Evolutionary conservation across 2,113 vertebrate species (phyloP), one percentile per base, ranked within the genome.

Genomic region (Anolis carolinensis): DNA sequence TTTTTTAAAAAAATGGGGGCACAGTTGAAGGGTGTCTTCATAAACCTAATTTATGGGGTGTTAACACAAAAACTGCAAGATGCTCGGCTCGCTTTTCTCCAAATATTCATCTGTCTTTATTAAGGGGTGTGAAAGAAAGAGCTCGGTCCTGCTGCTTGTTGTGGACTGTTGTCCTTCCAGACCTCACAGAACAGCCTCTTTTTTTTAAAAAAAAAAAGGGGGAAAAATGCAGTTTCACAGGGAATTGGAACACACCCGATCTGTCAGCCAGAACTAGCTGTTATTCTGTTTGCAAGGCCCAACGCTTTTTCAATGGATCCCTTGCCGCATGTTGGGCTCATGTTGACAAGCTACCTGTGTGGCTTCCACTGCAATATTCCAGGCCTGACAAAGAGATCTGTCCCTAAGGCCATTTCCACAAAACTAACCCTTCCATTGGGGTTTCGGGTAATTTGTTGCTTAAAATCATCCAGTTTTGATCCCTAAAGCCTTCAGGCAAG

Each of bases 141-240:
- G 72, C 32, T 23, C 83, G 82, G 0, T 86, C 86, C 84, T 80
- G 88, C 81, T 88, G 44, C 34, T 36, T 44, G 39, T 44, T 44
- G 39, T 44, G 39, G 71, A 55, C 79, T 59, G 67, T 34, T 25
- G 81, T 32, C 87, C 52, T 90, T 44, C 62, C 87, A 76, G 86
- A 78, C 39, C 36, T 50, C 90, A 95, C 93, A 94, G 89, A 84
- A 77, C 32, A 30, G 0, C 32, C 71, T 88, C 92, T 94, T 92
- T 90, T 59, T 59, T 59, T n/a, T n/a, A n/a, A n/a, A n/a, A n/a
- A n/a, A n/a, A n/a, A n/a, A n/a, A n/a, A 18, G 13, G 2, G 14
- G 14, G 1, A 18, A 18, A 16, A 16, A 59, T 59, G 87, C 91
- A 89, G 30, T 32, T 32, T 77, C 90, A 75, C 91, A 89, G 70